Base-by-base conservation (phyloP, 2,797 vertebrate genomes). In the Hapalemur alaotrensis region DNA sequence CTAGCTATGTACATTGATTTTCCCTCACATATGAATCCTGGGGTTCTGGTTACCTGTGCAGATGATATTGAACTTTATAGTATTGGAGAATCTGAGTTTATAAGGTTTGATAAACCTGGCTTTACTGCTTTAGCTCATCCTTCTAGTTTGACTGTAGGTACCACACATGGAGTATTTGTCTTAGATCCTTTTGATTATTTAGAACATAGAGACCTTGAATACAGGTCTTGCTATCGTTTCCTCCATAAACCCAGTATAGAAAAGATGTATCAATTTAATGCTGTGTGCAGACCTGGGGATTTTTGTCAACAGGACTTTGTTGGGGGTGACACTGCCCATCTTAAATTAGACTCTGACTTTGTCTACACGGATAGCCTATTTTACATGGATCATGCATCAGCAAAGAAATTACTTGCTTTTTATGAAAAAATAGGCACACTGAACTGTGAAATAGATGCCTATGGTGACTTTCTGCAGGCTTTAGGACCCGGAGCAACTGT, bases 281-380 rank as follows among this genome's bases (percentile, higher is more conserved):
- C 99, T 0, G 99, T 99, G 2, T 98, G 95, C 41, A 57, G 91
- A 50, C 97, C 80, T 46, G 76, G 22, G 32, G 89, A 0, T 7
- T 1, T 7, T 63, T 70, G 88, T 61, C 48, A 41, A 30, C 93
- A n/a, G 0, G 20, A 95, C 32, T 59, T 83, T 85, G 41, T 91
- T 41, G 92, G 92, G 32, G 97, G 52, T 67, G 17, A 20, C 0
- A 9, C 67, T 0, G 10, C 54, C 13, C 43, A 32, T 4, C 50
- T 80, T 69, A 83, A 78, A 10, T 4, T 1, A 20, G 95, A 93
- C 59, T 20, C 76, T 0, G 99, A 99, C 67, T 99, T 98, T 72
- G 99, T 99, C 82, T 99, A 99, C 97, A 99, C 99, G 0, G 99
- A 99, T 98, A 99, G 99, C n/a, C 98, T 99, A 0, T 99, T 99